Conservation (phyloP, 2,888 invertebrate species). For the Silvanus unidentatus region DNA sequence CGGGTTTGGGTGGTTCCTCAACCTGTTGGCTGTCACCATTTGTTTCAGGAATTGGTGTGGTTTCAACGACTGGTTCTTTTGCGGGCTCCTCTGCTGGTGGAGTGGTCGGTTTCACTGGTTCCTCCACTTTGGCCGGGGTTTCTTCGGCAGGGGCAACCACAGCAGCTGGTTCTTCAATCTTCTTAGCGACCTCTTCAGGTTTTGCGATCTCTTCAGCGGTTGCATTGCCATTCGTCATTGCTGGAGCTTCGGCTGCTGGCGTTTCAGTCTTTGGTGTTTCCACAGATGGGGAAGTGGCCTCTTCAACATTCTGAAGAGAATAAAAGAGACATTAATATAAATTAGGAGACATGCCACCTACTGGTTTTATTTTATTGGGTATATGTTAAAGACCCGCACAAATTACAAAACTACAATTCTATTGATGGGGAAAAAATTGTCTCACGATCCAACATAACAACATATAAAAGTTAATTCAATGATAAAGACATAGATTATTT, state of each 20-base stretch:
- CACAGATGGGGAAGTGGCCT: slow-evolving; percentile 33
- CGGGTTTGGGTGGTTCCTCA: slow-evolving; percentile 22
- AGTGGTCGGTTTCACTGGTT: slow-evolving; percentile 14
- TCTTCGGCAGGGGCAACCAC: slow-evolving; percentile 12
- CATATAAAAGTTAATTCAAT: too few species aligned
- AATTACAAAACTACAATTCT: too few species aligned
- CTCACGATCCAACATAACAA: too few species aligned
- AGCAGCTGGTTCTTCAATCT: slow-evolving; percentile 7
- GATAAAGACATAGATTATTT: too few species aligned
- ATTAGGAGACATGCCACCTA: not conserved
- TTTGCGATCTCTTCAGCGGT: slow-evolving; percentile 8
- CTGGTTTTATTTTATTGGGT: too few species aligned
- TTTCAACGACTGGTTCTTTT: slow-evolving; percentile 12
- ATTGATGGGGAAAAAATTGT: too few species aligned
- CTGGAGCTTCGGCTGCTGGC: slow-evolving; percentile 16
- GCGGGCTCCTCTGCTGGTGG: slow-evolving; percentile 8
- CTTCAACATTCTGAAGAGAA: slow-evolving; percentile 39
- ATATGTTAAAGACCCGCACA: too few species aligned
- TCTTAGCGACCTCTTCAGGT: slow-evolving; percentile 2
- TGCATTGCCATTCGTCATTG: slow-evolving; percentile 27
- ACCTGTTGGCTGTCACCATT: slow-evolving; percentile 14
- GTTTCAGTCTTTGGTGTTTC: slow-evolving; percentile 37
- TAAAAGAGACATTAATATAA: slow-evolving; percentile 3
- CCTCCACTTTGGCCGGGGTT: slow-evolving; percentile 7
- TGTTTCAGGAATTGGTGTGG: slow-evolving; percentile 17